Percentiles rank a stretch among this genome's conserved stretches.
phyloP scores from a whole-genome alignment of 2,888 invertebrate genomes.

The Drosophila nigricruria region DNA sequence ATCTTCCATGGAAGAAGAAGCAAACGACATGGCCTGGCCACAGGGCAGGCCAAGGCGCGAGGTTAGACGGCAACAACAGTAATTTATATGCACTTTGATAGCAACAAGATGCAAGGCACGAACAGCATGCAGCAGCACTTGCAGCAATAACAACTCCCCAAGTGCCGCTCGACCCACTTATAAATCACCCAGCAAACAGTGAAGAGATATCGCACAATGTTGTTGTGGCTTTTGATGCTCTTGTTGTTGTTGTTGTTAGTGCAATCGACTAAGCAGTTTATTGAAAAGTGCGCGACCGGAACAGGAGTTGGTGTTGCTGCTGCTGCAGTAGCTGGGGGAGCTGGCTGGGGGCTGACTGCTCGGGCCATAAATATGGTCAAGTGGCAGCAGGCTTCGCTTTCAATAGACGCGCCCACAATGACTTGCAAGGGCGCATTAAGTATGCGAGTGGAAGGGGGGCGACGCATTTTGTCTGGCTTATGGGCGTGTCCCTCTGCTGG shows the following conservation, averaged over 20 bases:
- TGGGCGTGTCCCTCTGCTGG: constrained; percentile 35
- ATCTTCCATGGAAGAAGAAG: constrained; percentile 9
- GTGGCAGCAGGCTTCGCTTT: constrained; percentile 40
- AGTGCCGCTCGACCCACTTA: constrained; percentile 46
- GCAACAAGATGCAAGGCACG: constrained; percentile 73
- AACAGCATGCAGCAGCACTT: constrained; percentile 16
- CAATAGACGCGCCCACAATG: constrained; percentile 57
- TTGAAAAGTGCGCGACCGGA: constrained; percentile 64
- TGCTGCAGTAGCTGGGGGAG: background rate
- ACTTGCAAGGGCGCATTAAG: constrained; percentile 31
- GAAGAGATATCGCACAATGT: constrained; percentile 44
- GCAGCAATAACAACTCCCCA: constrained; percentile 16
- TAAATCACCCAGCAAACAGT: constrained; percentile 64
- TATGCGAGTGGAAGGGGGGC: background rate
- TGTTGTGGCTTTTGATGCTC: constrained; percentile 4
- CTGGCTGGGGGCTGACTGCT: background rate
- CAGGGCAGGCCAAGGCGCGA: background rate
- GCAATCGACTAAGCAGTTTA: constrained; percentile 75
- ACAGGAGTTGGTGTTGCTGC: constrained; percentile 7
- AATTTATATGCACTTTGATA: constrained; percentile 81
- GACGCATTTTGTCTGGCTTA: constrained; percentile 29
- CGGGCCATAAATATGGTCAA: constrained; percentile 57
- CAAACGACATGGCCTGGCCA: no score
- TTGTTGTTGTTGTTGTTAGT: constrained; percentile 24
- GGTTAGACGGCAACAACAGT: constrained; percentile 25